Evolutionary conservation across 1,140 invertebrate genomes (phyloP).

Genomic region (Halesus radiatus): DNA sequence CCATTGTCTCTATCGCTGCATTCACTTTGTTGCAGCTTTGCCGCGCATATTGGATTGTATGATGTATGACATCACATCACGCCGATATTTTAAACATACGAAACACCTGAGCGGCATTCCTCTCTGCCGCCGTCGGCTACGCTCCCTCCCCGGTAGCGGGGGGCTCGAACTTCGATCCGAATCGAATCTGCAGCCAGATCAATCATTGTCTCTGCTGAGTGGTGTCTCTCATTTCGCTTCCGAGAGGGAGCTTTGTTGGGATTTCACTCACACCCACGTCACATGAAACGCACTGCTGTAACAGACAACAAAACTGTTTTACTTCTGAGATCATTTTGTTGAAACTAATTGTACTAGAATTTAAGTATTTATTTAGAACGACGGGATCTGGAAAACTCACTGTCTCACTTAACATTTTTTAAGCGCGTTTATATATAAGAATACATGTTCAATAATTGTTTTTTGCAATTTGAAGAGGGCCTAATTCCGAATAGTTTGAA

Average conservation of each 20-base stretch:
- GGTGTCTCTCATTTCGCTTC: neutral
- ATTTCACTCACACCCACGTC: too few species aligned
- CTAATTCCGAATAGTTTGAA: too few species aligned
- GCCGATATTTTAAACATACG: neutral
- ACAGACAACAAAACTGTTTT: too few species aligned
- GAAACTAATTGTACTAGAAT: too few species aligned
- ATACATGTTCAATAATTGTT: too few species aligned
- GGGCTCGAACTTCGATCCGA: neutral
- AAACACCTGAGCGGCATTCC: slow-evolving; percentile 15
- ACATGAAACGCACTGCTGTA: too few species aligned
- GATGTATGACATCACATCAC: slow-evolving; percentile 37
- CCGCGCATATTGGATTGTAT: slow-evolving; percentile 42
- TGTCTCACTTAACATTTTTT: too few species aligned
- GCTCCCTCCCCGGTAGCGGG: neutral
- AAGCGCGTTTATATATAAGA: too few species aligned
- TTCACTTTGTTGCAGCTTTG: slow-evolving; percentile 40
- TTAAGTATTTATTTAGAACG: too few species aligned
- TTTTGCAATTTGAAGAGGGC: too few species aligned
- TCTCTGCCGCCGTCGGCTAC: neutral
- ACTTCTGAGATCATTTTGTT: too few species aligned
- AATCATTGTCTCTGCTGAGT: slow-evolving; percentile 20
- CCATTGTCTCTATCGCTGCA: slow-evolving; percentile 34
- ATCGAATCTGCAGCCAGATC: slow-evolving; percentile 13
- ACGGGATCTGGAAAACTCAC: too few species aligned
- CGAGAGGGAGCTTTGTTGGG: neutral